These are phyloP conservation scores for Automeris io DNA, from an alignment of 2,888 invertebrate genomes.

Conservation along the genomic window DNA sequence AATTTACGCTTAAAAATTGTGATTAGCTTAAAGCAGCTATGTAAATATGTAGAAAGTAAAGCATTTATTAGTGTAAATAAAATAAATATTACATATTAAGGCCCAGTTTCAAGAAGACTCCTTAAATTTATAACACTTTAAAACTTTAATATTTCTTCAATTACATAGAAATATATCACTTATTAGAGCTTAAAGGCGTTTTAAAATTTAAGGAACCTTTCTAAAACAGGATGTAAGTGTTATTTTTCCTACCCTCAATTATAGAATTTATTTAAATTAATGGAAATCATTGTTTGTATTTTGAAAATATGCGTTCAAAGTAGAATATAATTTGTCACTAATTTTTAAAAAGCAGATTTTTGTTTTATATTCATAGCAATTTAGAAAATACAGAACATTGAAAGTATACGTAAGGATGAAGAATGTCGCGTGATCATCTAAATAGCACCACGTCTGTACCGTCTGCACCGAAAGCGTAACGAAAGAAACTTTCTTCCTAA, in stretches of 20 bases:
- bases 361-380: neutral
- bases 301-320: no score
- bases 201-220: no score
- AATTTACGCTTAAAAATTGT: slow-evolving; percentile 52
- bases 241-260: no score
- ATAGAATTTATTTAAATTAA: no score
- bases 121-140: no score
- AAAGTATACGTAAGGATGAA: neutral
- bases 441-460: slow-evolving; percentile 45
- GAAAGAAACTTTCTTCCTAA: slow-evolving; percentile 37
- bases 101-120: no score
- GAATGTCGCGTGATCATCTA: slow-evolving; percentile 36
- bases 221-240: no score
- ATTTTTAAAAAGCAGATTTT: neutral
- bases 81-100: slow-evolving; percentile 6
- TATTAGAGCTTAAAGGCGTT: no score
- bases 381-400: slow-evolving; percentile 15
- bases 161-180: no score
- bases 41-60: slow-evolving; percentile 44
- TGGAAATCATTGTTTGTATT: no score
- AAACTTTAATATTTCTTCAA: no score
- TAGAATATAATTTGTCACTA: no score
- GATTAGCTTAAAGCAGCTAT: slow-evolving; percentile 39
- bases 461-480: slow-evolving; percentile 67
- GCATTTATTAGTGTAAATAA: slow-evolving; percentile 58